These are phyloP conservation scores for Macroglossus sobrinus DNA, from an alignment of 2,113 vertebrate species.

Conservation along the genomic window DNA sequence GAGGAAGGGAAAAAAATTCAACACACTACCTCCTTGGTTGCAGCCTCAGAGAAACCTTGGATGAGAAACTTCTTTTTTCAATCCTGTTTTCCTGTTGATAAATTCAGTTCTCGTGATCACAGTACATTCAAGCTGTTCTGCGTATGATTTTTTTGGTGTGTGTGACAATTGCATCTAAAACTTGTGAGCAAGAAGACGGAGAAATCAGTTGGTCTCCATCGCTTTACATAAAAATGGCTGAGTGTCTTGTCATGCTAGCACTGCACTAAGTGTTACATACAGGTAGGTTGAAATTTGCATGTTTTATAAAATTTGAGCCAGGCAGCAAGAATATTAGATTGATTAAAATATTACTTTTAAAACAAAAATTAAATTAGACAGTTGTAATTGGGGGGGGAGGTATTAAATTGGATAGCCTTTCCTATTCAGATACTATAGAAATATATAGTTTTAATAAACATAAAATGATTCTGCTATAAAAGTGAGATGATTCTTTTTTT, in stretches of 20 bases:
- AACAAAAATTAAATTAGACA: constrained; percentile 65
- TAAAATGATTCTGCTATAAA: constrained; percentile 60
- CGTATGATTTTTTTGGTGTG: constrained; percentile 75
- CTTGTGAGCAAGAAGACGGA: constrained; percentile 80
- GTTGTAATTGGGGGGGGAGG: constrained; percentile 54
- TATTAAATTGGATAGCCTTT: constrained; percentile 65
- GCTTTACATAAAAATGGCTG: constrained; percentile 82
- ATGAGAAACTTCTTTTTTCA: constrained; percentile 80
- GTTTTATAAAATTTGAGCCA: constrained; percentile 80
- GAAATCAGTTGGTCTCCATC: constrained; percentile 82
- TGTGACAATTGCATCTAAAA: constrained; percentile 82
- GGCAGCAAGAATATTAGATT: constrained; percentile 76
- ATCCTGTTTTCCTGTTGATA: constrained; percentile 84
- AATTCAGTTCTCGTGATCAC: constrained; percentile 83
- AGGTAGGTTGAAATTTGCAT: constrained; percentile 90
- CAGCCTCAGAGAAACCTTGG: constrained; percentile 82
- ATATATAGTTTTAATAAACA: constrained; percentile 24
- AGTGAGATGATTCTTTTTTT: constrained; percentile 73
- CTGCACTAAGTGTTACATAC: constrained; percentile 79
- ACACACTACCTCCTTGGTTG: constrained; percentile 72
- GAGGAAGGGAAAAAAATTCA: constrained; percentile 75
- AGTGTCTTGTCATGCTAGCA: constrained; percentile 81
- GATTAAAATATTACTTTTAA: constrained; percentile 67
- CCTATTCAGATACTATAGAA: constrained; percentile 50
- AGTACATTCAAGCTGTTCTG: constrained; percentile 81